A percentile compares a stretch with the other conserved stretches of the same genome.
Conservation (phyloP, 2,113 vertebrate genomes). For the Sinocyclocheilus rhinocerous region DNA sequence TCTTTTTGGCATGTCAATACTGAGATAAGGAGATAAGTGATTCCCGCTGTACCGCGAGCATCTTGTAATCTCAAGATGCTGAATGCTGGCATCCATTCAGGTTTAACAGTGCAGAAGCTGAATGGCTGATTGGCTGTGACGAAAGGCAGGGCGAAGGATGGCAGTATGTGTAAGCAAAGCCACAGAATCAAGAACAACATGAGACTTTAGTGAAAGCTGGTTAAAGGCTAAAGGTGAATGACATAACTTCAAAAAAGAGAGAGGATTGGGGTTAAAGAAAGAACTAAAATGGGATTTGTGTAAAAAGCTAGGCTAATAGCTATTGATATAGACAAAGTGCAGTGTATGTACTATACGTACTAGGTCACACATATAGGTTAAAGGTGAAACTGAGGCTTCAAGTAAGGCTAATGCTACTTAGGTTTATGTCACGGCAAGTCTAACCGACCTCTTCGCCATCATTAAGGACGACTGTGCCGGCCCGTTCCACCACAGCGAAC, state of each 20-base stretch:
- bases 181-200: not conserved
- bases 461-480: slow-evolving; percentile 94
- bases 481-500: slow-evolving; percentile 97
- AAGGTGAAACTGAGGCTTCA: not conserved
- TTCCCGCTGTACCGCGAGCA: slow-evolving; percentile 54
- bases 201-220: not conserved
- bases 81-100: slow-evolving; percentile 55
- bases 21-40: slow-evolving; percentile 51
- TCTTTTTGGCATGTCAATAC: slow-evolving; percentile 40
- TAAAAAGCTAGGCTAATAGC: too few relatives aligned
- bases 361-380: not conserved
- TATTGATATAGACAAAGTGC: not conserved
- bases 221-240: not conserved
- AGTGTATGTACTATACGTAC: not conserved
- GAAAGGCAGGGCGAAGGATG: not conserved
- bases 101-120: slow-evolving; percentile 71
- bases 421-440: not conserved
- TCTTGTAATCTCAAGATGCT: slow-evolving; percentile 19
- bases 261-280: not conserved
- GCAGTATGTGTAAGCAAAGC: not conserved
- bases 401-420: not conserved
- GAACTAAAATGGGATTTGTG: not conserved
- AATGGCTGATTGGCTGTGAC: slow-evolving; percentile 22
- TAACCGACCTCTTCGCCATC: slow-evolving; percentile 94
- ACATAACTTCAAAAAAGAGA: not conserved